These are phyloP conservation scores for Paramisgurnus dabryanus DNA, from an alignment of 2,113 vertebrate genomes.

Conservation along the genomic window DNA sequence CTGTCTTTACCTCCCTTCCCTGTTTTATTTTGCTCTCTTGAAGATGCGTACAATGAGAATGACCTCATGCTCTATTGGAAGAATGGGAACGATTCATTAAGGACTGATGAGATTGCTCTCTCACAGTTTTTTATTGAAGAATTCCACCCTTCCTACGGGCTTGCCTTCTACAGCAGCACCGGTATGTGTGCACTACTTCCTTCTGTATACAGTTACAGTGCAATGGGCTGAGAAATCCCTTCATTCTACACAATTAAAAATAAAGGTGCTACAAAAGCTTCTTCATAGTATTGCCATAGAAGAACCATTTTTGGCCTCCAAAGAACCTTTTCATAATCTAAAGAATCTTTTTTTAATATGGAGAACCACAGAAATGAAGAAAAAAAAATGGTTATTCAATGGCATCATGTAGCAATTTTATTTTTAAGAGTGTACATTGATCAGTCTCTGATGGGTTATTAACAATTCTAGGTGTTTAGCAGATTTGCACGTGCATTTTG, in stretches of 20 bases:
- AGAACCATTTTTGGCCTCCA: too few species aligned
- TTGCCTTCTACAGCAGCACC: conserved; percentile 92
- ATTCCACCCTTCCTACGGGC: conserved; percentile 89
- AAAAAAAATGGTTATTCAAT: too few species aligned
- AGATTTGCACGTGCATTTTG: too few species aligned
- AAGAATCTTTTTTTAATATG: too few species aligned
- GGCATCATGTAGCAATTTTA: too few species aligned
- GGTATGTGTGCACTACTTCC: conserved; percentile 71
- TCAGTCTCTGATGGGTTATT: too few species aligned
- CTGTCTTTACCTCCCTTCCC: neutral
- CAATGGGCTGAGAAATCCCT: conserved; percentile 43
- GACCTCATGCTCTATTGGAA: conserved; percentile 94
- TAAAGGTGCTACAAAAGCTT: too few species aligned
- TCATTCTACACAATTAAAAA: neutral
- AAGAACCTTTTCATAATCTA: too few species aligned
- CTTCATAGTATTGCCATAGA: too few species aligned
- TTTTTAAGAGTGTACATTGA: too few species aligned
- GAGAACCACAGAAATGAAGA: too few species aligned
- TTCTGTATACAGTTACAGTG: conserved; percentile 1
- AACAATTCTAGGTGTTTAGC: too few species aligned
- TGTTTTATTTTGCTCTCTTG: conserved; percentile 56
- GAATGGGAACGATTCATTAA: conserved; percentile 88
- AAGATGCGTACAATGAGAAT: conserved; percentile 92
- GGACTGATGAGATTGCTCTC: conserved; percentile 88
- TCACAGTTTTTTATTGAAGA: conserved; percentile 93